A percentile compares a stretch with the other conserved stretches of the same genome.
These are phyloP conservation scores for Heliconius sara DNA, from an alignment of 2,888 invertebrate genomes.

Conservation along the genomic window DNA sequence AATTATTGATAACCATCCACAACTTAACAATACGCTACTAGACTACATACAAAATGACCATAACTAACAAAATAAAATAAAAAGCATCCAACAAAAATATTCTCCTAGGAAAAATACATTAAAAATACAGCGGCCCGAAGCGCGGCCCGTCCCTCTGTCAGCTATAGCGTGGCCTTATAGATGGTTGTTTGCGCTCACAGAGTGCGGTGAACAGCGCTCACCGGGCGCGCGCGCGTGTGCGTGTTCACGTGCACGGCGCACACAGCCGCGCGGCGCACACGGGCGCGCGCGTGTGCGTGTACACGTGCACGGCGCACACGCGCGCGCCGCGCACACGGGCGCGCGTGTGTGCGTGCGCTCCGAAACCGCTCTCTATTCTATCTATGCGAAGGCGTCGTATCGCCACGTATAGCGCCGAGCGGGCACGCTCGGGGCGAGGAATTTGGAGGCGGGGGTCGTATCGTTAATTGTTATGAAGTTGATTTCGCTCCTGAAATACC, in stretches of 20 bases:
- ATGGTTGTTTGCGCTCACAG: constrained; percentile 85
- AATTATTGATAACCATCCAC: background rate
- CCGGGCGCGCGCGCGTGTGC: constrained; percentile 76
- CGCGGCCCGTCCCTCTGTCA: constrained; percentile 78
- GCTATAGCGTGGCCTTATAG: constrained; percentile 85
- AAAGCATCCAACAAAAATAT: constrained; percentile 10
- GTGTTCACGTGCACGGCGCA: constrained; percentile 64
- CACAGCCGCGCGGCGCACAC: constrained; percentile 47
- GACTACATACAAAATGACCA: background rate
- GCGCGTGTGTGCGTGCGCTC: constrained; percentile 79
- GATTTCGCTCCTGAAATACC: constrained; percentile 84
- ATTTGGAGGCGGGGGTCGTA: constrained; percentile 84
- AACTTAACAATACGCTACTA: background rate
- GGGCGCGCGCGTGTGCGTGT: constrained; percentile 74
- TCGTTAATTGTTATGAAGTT: constrained; percentile 85
- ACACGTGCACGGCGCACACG: constrained; percentile 60
- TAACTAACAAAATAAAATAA: background rate
- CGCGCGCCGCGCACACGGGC: constrained; percentile 50
- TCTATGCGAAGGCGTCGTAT: constrained; percentile 84
- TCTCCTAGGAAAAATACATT: constrained; percentile 37
- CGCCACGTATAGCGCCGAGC: constrained; percentile 75
- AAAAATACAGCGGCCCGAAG: constrained; percentile 61
- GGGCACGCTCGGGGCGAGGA: constrained; percentile 84
- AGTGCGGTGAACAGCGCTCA: constrained; percentile 85
- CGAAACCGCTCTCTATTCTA: constrained; percentile 85